Conservation (phyloP, 2,113 vertebrate species). For the Synchiropus splendidus region DNA sequence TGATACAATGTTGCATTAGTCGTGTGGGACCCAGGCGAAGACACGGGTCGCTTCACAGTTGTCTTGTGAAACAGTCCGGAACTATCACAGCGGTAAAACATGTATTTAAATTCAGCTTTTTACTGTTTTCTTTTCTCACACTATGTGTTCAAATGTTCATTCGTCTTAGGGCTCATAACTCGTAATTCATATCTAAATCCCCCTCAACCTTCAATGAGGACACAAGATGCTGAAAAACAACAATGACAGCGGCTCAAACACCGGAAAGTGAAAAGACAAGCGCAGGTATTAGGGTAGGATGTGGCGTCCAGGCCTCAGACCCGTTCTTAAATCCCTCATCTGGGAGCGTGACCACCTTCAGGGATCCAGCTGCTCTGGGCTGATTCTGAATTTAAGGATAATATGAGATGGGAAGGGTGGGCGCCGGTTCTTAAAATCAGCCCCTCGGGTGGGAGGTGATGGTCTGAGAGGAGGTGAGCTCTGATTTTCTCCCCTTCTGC, state of each 20-base stretch:
- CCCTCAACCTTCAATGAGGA: too few species aligned
- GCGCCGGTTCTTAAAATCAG: conserved; percentile 37
- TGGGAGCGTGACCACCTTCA: conserved; percentile 52
- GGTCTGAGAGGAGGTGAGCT: not conserved
- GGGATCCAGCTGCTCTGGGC: conserved; percentile 47
- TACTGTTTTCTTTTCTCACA: too few species aligned
- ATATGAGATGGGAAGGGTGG: conserved; percentile 45
- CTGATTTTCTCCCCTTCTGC: conserved; percentile 7
- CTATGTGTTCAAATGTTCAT: too few species aligned
- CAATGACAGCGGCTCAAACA: conserved; percentile 7
- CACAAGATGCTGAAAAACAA: not conserved
- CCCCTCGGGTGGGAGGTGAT: conserved; percentile 22
- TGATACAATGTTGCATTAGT: too few species aligned
- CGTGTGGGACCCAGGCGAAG: too few species aligned
- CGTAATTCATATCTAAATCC: too few species aligned
- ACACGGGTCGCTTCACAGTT: too few species aligned
- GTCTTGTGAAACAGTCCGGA: too few species aligned
- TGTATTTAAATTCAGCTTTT: too few species aligned
- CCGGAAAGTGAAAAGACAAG: too few species aligned
- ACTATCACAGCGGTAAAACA: too few species aligned
- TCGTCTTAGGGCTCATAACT: too few species aligned
- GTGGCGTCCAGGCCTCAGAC: conserved; percentile 39
- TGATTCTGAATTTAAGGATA: conserved; percentile 54
- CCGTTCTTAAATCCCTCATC: conserved; percentile 56
- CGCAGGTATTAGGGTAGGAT: conserved; percentile 40